Percentiles rank a stretch among this genome's conserved stretches.
Conservation (phyloP, 2,888 invertebrate species). For the Eilema depressum region DNA sequence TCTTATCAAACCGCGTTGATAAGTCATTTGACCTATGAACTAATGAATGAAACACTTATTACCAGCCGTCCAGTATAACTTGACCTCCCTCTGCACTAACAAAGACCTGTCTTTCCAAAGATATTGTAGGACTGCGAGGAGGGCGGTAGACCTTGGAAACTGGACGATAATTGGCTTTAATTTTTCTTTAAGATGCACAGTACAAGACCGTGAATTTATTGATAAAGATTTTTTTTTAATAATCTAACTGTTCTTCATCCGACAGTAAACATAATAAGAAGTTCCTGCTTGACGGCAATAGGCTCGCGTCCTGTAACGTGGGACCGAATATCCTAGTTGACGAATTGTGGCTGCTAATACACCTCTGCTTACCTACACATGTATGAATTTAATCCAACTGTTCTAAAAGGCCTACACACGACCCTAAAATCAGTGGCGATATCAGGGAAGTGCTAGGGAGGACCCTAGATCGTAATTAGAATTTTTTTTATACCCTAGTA, state of each 20-base stretch:
- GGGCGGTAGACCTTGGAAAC: constrained; percentile 21
- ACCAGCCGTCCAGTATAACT: constrained; percentile 50
- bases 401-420: too few relatives aligned
- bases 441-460: too few relatives aligned
- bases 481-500: too few relatives aligned
- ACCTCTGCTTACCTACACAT: too few relatives aligned
- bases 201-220: constrained; percentile 29
- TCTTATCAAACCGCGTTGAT: constrained; percentile 71
- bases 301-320: too few relatives aligned
- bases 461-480: too few relatives aligned
- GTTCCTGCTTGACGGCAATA: too few relatives aligned
- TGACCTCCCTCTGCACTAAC: constrained; percentile 42
- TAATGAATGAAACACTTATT: constrained; percentile 66
- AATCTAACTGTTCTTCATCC: not conserved
- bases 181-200: constrained; percentile 35
- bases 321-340: too few relatives aligned
- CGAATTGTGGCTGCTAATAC: too few relatives aligned
- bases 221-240: not conserved
- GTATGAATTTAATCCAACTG: too few relatives aligned
- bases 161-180: constrained; percentile 21
- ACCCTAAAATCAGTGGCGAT: too few relatives aligned
- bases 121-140: not conserved
- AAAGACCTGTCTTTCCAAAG: constrained; percentile 3
- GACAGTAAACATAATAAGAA: too few relatives aligned
- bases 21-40: constrained; percentile 70